Conservation (phyloP, 2,797 vertebrate genomes). For the Natrix natrix region DNA sequence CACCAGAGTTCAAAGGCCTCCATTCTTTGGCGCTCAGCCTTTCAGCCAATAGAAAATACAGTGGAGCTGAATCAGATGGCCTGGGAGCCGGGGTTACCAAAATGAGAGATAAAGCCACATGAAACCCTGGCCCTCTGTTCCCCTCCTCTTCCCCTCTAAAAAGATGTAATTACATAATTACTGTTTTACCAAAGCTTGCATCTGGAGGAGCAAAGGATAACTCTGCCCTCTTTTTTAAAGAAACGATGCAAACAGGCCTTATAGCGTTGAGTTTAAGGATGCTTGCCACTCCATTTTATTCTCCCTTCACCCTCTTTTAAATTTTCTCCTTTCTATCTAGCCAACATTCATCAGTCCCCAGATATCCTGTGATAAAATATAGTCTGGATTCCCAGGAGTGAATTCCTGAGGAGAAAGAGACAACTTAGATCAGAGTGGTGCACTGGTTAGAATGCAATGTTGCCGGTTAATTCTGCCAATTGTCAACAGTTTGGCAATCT, state of each 20-base stretch:
- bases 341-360: neutral
- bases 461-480: no score
- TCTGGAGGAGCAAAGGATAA: neutral
- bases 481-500: no score
- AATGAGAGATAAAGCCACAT: neutral
- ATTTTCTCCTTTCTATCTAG: neutral
- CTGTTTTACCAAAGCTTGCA: neutral
- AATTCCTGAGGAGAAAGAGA: neutral
- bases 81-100: neutral
- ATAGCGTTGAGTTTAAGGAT: neutral
- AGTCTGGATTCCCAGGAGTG: neutral
- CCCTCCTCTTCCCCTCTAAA: neutral
- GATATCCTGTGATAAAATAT: neutral
- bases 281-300: neutral
- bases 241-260: neutral
- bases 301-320: neutral
- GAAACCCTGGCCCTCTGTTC: neutral
- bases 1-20: no score
- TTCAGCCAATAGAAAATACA: neutral
- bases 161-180: neutral
- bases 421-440: neutral
- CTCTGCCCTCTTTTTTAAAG: neutral
- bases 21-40: no score
- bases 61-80: neutral
- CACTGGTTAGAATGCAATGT: no score